phyloP scores from a whole-genome alignment of 2,888 invertebrate species.

The Amphiduros pacificus region DNA sequence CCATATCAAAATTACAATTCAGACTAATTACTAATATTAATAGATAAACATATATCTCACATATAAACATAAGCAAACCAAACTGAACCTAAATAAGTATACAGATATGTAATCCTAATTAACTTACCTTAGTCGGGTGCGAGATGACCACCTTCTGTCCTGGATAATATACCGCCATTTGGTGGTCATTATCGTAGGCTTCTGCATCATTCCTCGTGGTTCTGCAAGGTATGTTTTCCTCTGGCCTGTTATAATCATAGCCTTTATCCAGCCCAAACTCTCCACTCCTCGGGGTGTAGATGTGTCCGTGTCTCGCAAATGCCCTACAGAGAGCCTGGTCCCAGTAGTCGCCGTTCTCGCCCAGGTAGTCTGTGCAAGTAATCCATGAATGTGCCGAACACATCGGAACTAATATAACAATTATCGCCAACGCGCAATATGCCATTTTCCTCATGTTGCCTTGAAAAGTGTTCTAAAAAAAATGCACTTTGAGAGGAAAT shows the following conservation, averaged over 20 bases:
- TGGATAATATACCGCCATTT: constrained; percentile 20
- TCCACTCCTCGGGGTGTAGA: not conserved
- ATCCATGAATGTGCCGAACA: constrained; percentile 16
- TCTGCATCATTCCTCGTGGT: constrained; percentile 10
- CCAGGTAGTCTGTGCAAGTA: constrained; percentile 16
- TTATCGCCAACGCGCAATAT: too few species aligned
- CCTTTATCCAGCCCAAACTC: constrained; percentile 15
- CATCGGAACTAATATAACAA: not conserved
- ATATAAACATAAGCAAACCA: too few species aligned
- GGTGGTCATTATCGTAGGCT: constrained; percentile 18
- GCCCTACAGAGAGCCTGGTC: constrained; percentile 1
- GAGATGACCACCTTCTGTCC: constrained; percentile 25
- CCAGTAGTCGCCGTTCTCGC: constrained; percentile 7
- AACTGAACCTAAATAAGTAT: too few species aligned
- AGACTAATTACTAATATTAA: too few species aligned
- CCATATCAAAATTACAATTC: too few species aligned
- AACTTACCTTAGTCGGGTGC: constrained; percentile 24
- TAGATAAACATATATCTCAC: too few species aligned
- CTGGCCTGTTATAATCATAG: constrained; percentile 14
- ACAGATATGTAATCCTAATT: too few species aligned
- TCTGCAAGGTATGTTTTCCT: constrained; percentile 13
- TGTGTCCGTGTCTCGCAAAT: constrained; percentile 7
- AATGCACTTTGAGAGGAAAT: too few species aligned
- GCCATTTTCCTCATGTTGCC: too few species aligned
- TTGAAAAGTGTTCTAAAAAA: too few species aligned